These are phyloP conservation scores for Lamellibrachia columna DNA, from an alignment of 2,888 invertebrate species.

Conservation along the genomic window DNA sequence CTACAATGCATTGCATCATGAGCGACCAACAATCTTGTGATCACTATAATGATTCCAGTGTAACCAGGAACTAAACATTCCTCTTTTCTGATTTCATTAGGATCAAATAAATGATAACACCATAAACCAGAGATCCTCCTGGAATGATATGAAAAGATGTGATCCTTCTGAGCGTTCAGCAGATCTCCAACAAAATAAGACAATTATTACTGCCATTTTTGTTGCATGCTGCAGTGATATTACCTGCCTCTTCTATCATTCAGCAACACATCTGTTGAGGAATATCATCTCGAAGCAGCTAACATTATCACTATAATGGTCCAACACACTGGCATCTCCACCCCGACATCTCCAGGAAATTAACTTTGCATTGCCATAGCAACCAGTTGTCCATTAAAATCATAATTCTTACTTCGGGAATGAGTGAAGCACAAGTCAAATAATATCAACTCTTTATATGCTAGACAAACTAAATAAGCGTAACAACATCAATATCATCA, in stretches of 20 bases:
- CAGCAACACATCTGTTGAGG: neutral
- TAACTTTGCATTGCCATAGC: neutral
- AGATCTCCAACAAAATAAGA: neutral
- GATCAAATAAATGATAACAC: neutral
- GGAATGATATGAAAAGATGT: neutral
- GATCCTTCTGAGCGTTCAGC: neutral
- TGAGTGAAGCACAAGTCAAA: neutral
- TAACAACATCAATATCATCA: neutral
- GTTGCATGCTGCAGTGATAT: neutral
- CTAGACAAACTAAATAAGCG: conserved; percentile 6
- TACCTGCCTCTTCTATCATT: conserved; percentile 3
- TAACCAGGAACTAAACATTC: neutral
- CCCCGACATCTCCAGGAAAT: neutral
- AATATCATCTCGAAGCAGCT: neutral
- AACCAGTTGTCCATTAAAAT: neutral
- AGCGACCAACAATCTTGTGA: neutral
- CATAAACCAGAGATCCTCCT: neutral
- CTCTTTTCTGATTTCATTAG: neutral
- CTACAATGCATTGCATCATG: neutral
- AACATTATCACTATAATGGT: conserved; percentile 12
- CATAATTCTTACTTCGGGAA: conserved; percentile 16
- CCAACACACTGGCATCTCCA: neutral
- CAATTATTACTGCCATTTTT: neutral
- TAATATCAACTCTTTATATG: neutral
- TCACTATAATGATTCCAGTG: neutral